phyloP scores from a whole-genome alignment of 64 coral and sea anemone genomes.

The Cladopsammia gracilis region DNA sequence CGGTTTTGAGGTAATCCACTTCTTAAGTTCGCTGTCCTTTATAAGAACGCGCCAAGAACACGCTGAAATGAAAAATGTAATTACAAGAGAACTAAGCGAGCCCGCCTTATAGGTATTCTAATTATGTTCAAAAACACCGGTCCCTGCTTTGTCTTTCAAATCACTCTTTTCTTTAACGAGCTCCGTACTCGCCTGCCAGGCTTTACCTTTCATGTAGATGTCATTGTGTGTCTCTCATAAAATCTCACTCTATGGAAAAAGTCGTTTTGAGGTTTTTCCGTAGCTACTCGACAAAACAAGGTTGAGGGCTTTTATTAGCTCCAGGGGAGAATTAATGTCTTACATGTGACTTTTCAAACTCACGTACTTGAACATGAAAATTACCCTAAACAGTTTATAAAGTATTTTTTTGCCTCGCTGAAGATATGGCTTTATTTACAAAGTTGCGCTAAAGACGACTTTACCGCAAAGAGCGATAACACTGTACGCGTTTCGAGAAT shows the following conservation, averaged over 20 bases:
- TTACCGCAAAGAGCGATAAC: constrained; percentile 12
- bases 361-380: constrained; percentile 2
- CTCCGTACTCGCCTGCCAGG: constrained; percentile 29
- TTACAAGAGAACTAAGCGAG: constrained; percentile 71
- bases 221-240: constrained; percentile 51
- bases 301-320: constrained; percentile 9
- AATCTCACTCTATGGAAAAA: constrained; percentile 15
- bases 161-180: constrained; percentile 36
- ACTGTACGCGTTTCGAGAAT: background rate
- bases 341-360: constrained; percentile 54
- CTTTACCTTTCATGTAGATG: constrained; percentile 56
- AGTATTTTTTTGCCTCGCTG: background rate
- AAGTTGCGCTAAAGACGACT: background rate
- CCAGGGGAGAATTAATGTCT: constrained; percentile 46
- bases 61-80: constrained; percentile 95
- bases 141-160: constrained; percentile 82
- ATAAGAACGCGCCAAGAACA: constrained; percentile 58
- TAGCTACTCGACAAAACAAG: background rate
- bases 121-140: constrained; percentile 88
- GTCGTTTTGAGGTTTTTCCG: background rate
- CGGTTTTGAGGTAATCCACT: constrained; percentile 92
- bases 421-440: constrained; percentile 39
- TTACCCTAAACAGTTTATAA: constrained; percentile 10
- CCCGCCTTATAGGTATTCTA: constrained; percentile 78
- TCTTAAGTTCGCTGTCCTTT: constrained; percentile 71